Conservation (phyloP, 2,888 invertebrate genomes). For the Meteorus cinctellus region DNA sequence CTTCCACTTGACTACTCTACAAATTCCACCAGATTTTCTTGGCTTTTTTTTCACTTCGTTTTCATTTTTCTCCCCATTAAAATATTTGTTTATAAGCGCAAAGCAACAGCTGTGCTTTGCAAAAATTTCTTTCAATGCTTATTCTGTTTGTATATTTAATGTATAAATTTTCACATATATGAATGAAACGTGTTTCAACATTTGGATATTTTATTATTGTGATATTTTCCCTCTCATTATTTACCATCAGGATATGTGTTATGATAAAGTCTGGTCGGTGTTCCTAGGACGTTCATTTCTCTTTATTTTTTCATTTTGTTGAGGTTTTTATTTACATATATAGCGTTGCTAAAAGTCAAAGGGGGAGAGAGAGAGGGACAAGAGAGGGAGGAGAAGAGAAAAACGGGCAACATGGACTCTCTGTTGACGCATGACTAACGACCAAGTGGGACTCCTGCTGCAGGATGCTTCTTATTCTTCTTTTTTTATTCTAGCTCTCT, state of each 20-base stretch:
- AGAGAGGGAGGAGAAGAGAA: constrained; percentile 7
- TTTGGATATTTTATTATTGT: not conserved
- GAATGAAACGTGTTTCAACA: constrained; percentile 5
- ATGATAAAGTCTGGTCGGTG: constrained; percentile 46
- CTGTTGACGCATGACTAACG: constrained; percentile 44
- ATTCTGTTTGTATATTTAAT: not conserved
- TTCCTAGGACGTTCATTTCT: not conserved
- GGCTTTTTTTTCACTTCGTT: not conserved
- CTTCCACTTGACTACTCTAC: constrained; percentile 30
- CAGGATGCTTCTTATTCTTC: constrained; percentile 12
- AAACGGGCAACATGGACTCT: constrained; percentile 34
- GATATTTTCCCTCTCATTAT: constrained; percentile 34
- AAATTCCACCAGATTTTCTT: not conserved
- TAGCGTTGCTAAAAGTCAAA: constrained; percentile 8
- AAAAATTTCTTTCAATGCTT: constrained; percentile 7
- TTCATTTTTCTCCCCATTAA: not conserved
- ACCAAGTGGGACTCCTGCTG: constrained; percentile 20
- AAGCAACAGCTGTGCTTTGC: not conserved
- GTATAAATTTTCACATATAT: not conserved
- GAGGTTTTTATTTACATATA: constrained; percentile 9
- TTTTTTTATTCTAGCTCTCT: constrained; percentile 10
- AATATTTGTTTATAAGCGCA: not conserved
- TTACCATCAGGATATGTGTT: constrained; percentile 35
- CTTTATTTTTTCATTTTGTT: not conserved
- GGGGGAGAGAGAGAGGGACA: not conserved